Evolutionary conservation across 2,888 invertebrate species (phyloP).

Genomic region (Lepidocyrtinus sp.): DNA sequence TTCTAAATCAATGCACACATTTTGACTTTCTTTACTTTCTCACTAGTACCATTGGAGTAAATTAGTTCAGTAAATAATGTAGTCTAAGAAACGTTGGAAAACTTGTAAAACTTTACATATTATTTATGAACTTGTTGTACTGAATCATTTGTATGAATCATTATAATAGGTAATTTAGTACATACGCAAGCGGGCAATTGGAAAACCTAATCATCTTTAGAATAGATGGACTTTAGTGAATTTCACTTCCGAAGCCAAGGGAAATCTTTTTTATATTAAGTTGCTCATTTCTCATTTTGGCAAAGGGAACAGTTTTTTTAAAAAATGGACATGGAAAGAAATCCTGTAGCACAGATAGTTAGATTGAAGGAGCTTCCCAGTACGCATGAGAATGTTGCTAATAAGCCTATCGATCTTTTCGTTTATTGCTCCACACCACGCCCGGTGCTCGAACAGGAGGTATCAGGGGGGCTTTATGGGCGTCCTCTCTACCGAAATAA

Average conservation of each 20-base stretch:
- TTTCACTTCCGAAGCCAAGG: not conserved
- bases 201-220: not conserved
- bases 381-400: not conserved
- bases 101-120: not conserved
- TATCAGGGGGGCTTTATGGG: conserved; percentile 37
- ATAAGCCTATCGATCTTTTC: conserved; percentile 21
- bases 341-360: conserved; percentile 27
- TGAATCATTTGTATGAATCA: not conserved
- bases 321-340: conserved; percentile 1
- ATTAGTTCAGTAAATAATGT: not conserved
- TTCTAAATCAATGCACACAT: no score
- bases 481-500: conserved; percentile 46
- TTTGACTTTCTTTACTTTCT: not conserved
- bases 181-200: no score
- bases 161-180: no score
- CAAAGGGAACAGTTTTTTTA: not conserved
- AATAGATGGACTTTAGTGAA: not conserved
- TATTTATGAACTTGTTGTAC: not conserved
- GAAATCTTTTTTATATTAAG: not conserved
- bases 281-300: not conserved
- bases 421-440: conserved; percentile 49
- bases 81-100: not conserved
- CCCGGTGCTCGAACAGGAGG: conserved; percentile 30
- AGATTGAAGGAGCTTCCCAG: conserved; percentile 27
- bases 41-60: not conserved